Conservation (phyloP, 2,888 invertebrate genomes). For the Erebia aethiops region DNA sequence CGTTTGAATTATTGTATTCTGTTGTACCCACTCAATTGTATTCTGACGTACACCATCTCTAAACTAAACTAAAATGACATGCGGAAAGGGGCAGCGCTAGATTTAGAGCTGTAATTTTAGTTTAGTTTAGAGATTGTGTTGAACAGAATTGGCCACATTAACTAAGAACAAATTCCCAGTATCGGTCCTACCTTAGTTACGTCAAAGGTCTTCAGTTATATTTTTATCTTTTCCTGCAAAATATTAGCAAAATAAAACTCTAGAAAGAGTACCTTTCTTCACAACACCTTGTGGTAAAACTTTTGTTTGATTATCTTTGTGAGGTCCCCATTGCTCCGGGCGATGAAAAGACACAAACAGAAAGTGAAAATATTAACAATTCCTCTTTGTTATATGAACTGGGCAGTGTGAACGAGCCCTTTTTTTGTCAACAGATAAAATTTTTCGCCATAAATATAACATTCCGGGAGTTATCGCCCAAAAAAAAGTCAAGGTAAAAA, state of each 20-base stretch:
- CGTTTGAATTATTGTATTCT: too few relatives aligned
- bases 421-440: constrained; percentile 36
- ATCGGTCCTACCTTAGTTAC: too few relatives aligned
- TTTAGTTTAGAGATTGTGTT: too few relatives aligned
- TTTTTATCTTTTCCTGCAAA: not conserved
- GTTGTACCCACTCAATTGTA: too few relatives aligned
- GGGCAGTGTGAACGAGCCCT: constrained; percentile 21
- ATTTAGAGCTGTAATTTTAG: too few relatives aligned
- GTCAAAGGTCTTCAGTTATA: too few relatives aligned
- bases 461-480: constrained; percentile 33
- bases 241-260: not conserved
- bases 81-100: too few relatives aligned
- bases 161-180: too few relatives aligned
- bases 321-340: not conserved
- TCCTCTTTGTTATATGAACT: constrained; percentile 22
- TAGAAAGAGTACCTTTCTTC: not conserved
- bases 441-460: constrained; percentile 30
- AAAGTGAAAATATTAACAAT: constrained; percentile 9
- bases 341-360: not conserved
- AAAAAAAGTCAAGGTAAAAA: constrained; percentile 33
- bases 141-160: too few relatives aligned
- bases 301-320: not conserved
- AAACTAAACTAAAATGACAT: too few relatives aligned
- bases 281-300: not conserved
- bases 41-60: too few relatives aligned